A percentile compares a stretch with the other conserved stretches of the same genome.
Evolutionary conservation across 2,113 vertebrate species (phyloP).

Genomic region (Athene cunicularia): DNA sequence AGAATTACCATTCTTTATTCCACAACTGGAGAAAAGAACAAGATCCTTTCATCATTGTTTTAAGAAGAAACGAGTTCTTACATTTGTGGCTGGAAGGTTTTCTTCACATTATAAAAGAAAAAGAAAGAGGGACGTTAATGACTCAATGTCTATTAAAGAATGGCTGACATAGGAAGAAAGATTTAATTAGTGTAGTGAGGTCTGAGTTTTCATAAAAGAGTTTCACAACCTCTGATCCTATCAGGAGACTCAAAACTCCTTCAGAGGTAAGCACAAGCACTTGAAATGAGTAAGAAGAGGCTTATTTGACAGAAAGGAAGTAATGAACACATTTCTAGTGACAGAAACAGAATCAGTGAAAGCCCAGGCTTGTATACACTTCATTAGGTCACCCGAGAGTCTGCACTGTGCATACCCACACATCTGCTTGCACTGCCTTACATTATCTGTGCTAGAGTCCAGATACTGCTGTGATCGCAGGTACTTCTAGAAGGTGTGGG

Average conservation of each 20-base stretch:
- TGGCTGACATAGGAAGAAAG: neutral
- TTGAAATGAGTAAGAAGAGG: neutral
- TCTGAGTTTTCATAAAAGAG: neutral
- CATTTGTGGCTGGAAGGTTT: neutral
- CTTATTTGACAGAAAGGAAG: neutral
- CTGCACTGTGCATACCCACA: neutral
- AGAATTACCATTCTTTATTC: neutral
- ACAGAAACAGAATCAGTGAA: neutral
- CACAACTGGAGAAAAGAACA: neutral
- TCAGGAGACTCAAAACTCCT: neutral
- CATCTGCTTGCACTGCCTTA: neutral
- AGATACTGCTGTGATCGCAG: neutral
- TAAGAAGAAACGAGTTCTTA: neutral
- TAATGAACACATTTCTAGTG: neutral
- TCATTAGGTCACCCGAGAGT: neutral
- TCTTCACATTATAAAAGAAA: neutral
- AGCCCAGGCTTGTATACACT: neutral
- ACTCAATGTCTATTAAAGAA: neutral
- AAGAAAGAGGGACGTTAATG: neutral
- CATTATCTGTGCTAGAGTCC: neutral
- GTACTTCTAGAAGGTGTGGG: neutral
- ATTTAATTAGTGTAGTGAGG: neutral
- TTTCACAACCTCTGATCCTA: neutral
- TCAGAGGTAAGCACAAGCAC: neutral
- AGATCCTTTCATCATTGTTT: neutral